phyloP scores from a whole-genome alignment of 2,888 invertebrate species.

The Leucoma salicis region DNA sequence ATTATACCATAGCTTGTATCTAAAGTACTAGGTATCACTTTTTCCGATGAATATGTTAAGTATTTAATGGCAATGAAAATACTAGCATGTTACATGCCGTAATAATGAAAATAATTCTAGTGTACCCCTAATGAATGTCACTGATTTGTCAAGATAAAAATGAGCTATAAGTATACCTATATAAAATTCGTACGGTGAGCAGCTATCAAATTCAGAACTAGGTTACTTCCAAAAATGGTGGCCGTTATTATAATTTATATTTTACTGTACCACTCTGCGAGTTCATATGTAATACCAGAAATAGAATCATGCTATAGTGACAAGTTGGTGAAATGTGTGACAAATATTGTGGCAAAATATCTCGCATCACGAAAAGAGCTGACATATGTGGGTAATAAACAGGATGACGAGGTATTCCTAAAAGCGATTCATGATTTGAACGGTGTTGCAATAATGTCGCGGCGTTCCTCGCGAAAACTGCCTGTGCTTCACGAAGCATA shows the following conservation, averaged over 20 bases:
- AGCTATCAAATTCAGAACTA: neutral
- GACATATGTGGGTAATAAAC: slow-evolving; percentile 13
- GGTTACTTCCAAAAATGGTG: neutral
- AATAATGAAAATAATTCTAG: neutral
- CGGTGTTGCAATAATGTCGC: slow-evolving; percentile 9
- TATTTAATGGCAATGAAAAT: too few species aligned
- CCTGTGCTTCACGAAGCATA: slow-evolving; percentile 32
- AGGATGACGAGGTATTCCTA: slow-evolving; percentile 14
- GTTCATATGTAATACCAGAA: slow-evolving; percentile 1
- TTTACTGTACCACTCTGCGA: neutral
- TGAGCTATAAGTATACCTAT: slow-evolving; percentile 2
- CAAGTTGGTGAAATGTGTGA: slow-evolving; percentile 18
- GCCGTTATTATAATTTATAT: slow-evolving; percentile 4
- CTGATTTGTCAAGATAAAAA: slow-evolving; percentile 3
- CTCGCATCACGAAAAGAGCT: slow-evolving; percentile 14
- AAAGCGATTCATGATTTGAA: slow-evolving; percentile 11
- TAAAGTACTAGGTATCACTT: too few species aligned
- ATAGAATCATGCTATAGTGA: neutral
- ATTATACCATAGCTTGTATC: too few species aligned
- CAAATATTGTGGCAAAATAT: slow-evolving; percentile 19
- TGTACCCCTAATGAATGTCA: slow-evolving; percentile 3
- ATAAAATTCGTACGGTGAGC: neutral
- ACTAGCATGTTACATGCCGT: too few species aligned
- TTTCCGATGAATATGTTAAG: too few species aligned
- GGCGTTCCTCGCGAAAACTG: neutral